Base-by-base conservation (phyloP, 2,797 vertebrate genomes). In the Remorina albescens region DNA sequence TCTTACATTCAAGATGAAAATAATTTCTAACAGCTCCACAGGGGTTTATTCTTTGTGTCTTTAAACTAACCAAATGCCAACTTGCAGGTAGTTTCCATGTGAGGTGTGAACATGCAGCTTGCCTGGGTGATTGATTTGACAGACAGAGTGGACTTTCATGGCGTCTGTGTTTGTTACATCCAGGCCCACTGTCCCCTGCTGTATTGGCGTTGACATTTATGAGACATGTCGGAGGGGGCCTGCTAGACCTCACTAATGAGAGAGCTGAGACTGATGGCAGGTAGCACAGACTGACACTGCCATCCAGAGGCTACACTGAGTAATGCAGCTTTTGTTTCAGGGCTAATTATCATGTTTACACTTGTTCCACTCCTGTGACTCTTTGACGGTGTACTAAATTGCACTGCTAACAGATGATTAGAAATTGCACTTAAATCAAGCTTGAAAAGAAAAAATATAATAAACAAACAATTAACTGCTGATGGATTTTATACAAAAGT, bases 191-290 rank as follows among this genome's bases (percentile, higher is more conserved):
- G 95, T 96, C 96, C 96, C 96, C 96, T 94, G 95, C 96, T 96
- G 96, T 95, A 98, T 96, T 95, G 95, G 95, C 95, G 96, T 96
- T 96, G 96, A 97, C 96, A 96, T 97, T 97, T 97, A 96, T 98
- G 96, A 96, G 96, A 96, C 96, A 93, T 96, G 97, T 97, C 95
- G 95, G 95, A 95, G 96, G 94, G 95, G 96, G 95, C 94, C 94
- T 90, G 82, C 86, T 86, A 90, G 86, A 91, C 85, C 86, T 83
- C 87, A 90, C 89, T 94, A 92, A 93, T 94, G 89, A 93, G 90
- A 82, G 72, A 62, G 71, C 79, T 5, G n/a, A 42, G 53, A 44
- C 64, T 66, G 67, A 51, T 62, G 23, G 65, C 18, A 1, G 46
- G 68, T 87, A 83, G 57, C 70, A 62, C 84, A 94, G 94, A 87